These are phyloP conservation scores for Bimastos eiseni DNA, from an alignment of 2,888 invertebrate species.

Conservation along the genomic window DNA sequence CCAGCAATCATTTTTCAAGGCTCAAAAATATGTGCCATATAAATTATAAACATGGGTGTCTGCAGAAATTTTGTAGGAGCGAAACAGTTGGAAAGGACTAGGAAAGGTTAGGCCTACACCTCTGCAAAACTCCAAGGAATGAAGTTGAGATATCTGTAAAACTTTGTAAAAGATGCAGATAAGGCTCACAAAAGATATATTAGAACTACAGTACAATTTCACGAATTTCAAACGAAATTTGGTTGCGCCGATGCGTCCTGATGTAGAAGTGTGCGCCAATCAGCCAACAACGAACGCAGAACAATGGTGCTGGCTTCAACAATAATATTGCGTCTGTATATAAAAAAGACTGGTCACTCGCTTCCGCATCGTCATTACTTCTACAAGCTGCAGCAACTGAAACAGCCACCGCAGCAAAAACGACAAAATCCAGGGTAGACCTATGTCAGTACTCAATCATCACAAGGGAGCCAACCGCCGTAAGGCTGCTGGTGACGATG, in stretches of 20 bases:
- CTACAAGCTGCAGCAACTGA: neutral
- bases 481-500: neutral
- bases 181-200: no score
- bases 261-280: neutral
- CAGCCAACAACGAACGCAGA: neutral
- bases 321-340: neutral
- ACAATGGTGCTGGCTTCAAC: neutral
- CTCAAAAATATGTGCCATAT: neutral
- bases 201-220: no score
- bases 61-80: neutral
- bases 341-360: neutral
- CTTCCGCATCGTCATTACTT: neutral
- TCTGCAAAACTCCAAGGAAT: no score
- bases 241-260: no score
- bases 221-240: no score
- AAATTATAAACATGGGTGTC: neutral
- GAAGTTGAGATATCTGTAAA: no score
- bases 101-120: no score
- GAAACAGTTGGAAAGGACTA: neutral
- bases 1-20: neutral
- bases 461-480: neutral
- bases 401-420: neutral
- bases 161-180: no score
- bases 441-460: neutral
- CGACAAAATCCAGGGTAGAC: neutral